Evolutionary conservation across 2,888 invertebrate species (phyloP).

Genomic region (Aproaerema taeniolella): DNA sequence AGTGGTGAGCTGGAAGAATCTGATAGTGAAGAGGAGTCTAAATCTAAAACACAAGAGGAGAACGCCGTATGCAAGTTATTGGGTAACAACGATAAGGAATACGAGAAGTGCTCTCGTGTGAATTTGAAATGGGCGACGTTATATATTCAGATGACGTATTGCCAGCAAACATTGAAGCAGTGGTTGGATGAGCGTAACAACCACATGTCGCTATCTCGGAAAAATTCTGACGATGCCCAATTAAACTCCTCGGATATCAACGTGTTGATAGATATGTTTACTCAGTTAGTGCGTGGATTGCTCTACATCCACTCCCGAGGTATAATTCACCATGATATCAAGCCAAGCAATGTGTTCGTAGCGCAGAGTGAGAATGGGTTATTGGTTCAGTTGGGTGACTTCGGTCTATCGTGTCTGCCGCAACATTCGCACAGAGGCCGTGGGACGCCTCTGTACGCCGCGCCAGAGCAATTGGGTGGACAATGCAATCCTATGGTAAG

Average conservation of each 20-base stretch:
- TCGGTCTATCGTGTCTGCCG: slow-evolving; percentile 86
- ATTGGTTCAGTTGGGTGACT: slow-evolving; percentile 86
- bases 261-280: slow-evolving; percentile 79
- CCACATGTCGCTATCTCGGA: slow-evolving; percentile 39
- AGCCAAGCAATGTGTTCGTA: slow-evolving; percentile 87
- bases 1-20: slow-evolving; percentile 42
- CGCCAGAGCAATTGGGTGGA: slow-evolving; percentile 88
- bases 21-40: slow-evolving; percentile 50
- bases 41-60: slow-evolving; percentile 29
- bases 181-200: slow-evolving; percentile 84
- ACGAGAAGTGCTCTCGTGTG: slow-evolving; percentile 60
- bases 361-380: slow-evolving; percentile 73
- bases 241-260: slow-evolving; percentile 56
- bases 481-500: slow-evolving; percentile 85
- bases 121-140: slow-evolving; percentile 82
- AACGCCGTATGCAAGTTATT: slow-evolving; percentile 54
- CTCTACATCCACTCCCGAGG: slow-evolving; percentile 87
- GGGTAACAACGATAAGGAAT: slow-evolving; percentile 37
- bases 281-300: slow-evolving; percentile 83
- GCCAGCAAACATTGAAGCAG: slow-evolving; percentile 84
- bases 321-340: slow-evolving; percentile 90
- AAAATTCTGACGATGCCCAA: slow-evolving; percentile 52
- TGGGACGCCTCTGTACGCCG: slow-evolving; percentile 88
- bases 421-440: slow-evolving; percentile 80
- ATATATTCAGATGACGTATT: slow-evolving; percentile 91